Evolutionary conservation across 2,797 vertebrate species (phyloP), one percentile per base, ranked within the genome.

Genomic region (Thaleichthys pacificus): DNA sequence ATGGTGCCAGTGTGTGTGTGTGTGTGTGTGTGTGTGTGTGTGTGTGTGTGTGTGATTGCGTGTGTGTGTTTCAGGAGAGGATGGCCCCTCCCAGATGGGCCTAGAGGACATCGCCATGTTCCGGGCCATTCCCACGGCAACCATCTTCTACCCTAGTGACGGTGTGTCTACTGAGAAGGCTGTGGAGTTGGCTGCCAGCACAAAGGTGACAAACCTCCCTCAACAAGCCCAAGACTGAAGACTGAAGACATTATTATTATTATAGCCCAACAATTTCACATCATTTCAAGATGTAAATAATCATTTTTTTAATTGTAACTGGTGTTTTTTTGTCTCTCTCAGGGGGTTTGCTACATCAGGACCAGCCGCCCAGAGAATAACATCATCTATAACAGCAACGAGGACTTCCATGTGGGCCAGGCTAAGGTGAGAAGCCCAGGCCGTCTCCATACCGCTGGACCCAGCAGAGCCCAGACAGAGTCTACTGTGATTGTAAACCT

Each of bases 331-430:
- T 82, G 0, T 1, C 12, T 77, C 38, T 68, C 77, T 68, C 77
- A 99, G 97, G 96, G 97, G 68, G 92, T 99, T 87, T 98, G 96
- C 82, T 99, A 97, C 87, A 97, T 98, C 85, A 92, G 97, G 75
- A 99, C 96, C 68, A 96, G 95, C 89, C 96, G 96, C 82, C 96
- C 96, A 60, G 97, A 98, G 86, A 95, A 92, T 2, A 70, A 93
- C 57, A 89, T 97, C 82, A 93, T 99, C 89, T 98, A 99, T 69
- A 96, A 92, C 89, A 97, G 92, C 92, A 96, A 91, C 0, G 97
- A 99, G 76, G 95, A 98, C 65, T 99, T 99, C 89, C 95, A 97
- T 66, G 87, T 97, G 24, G 97, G 96, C 77, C 95, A 98, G 80
- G 96, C 95, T 74, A 98, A 99, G 94, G 97, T 98, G 82, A 88